Base-by-base conservation (phyloP, 1,140 invertebrate species). In the Nomia melanderi region DNA sequence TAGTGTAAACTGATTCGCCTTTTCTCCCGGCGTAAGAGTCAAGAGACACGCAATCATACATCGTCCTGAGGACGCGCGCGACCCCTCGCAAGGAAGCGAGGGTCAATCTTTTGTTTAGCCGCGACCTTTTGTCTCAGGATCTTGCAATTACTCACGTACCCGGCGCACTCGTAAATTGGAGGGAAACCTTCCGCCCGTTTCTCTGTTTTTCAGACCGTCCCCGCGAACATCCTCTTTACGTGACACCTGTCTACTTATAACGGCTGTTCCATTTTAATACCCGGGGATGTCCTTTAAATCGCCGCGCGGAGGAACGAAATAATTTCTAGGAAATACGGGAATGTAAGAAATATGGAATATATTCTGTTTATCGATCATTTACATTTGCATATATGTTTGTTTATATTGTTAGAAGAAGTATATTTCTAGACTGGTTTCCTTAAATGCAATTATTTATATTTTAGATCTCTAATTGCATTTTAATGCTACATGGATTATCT, bases 91-190 rank as follows among this genome's bases (percentile, higher is more conserved):
- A 77, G 33, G 66, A 62, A 77, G 31, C 67, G 29, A 44, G 44
- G 75, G 56, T 59, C 66, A 71, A 29, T 60, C 54, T 71, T 77
- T 70, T 70, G 54, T 71, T 77, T 41, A 20, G 31, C 47, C 27
- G 41, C 67, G 23, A 62, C 12, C 75, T 71, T 77, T 77, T 77
- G 75, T 77, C 29, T 63, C 56, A 20, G 44, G 23, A 60, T 62
- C 75, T 77, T 27, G 75, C 75, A 77, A 77, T 77, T 62, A 71
- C 57, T 62, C 75, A 62, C 66, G 66, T 60, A 56, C 56, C 41
- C 54, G 39, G 36, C 62, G 39, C 17, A 39, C n/a, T 27, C 27
- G 73, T 27, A 62, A 77, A 71, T 71, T 71, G 66, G 44, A 60
- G 57, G 57, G 57, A 70, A 77, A 33, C 60, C 71, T 53, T 36